Evolutionary conservation across 2,888 invertebrate genomes (phyloP), one percentile per base, ranked within the genome.

Genomic region (Drosophila subquinaria): DNA sequence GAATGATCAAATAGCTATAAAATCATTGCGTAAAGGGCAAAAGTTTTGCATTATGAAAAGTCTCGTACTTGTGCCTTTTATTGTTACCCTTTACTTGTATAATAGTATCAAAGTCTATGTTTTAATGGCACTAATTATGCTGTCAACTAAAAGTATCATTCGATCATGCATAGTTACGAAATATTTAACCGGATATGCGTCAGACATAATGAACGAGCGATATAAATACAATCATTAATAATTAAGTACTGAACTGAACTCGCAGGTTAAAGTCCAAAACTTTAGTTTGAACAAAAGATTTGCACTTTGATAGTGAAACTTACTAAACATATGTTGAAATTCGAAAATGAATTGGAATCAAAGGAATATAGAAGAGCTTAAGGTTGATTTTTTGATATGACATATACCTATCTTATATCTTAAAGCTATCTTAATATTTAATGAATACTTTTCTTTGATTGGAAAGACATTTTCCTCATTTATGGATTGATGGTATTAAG

Each of bases 201-300:
- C 88, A 88, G 42, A 38, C 50, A 52, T 61, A 73, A 76, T 79
- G 66, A 83, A 76, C 17, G 73, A 85, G 77, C 80, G 64, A 60
- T 82, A 66, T 60, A 66, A 66, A 60, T 60, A 79, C 36, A 62
- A 64, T 76, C 79, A 82, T 77, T 82, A 82, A 79, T 76, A 82
- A 82, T 79, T 85, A 66, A 45, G 57, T 40, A 56, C 61, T 60
- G 27, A 68, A 56, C 61, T 60, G 27, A 68, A 51, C 45, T 50
- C n/a, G 17, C 52, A 56, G 78, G 62, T 65, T 62, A 82, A 72
- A 50, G 66, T 68, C 68, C 57, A 68, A 68, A 65, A 35, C 15
- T 47, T 20, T 48, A 65, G 38, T 68, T 43, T 76, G 63, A 30
- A 56, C 35, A 43, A 62, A 47, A 63, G 4, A 56, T 42, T 43